These are phyloP conservation scores for Linyphia triangularis DNA, from an alignment of 2,888 invertebrate species.

Conservation along the genomic window DNA sequence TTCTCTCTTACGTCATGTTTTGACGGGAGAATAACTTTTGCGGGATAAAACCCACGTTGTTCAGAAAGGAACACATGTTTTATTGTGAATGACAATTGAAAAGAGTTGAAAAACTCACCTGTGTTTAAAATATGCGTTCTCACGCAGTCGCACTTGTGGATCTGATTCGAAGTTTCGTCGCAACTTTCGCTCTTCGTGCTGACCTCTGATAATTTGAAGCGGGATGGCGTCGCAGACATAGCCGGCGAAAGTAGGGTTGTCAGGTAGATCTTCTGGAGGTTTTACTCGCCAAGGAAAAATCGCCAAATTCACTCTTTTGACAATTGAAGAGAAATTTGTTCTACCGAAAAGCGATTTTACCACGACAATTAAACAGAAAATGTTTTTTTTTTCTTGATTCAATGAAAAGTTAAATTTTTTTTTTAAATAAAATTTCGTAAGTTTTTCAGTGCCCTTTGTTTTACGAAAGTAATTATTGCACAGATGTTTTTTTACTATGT, in stretches of 20 bases:
- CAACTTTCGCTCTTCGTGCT: constrained; percentile 11
- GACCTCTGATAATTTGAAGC: constrained; percentile 50
- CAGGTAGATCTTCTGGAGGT: not conserved
- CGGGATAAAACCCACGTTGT: not conserved
- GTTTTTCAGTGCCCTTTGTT: too few relatives aligned
- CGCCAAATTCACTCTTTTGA: constrained; percentile 20
- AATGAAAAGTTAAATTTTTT: too few relatives aligned
- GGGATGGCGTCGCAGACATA: constrained; percentile 58
- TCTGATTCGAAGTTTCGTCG: not conserved
- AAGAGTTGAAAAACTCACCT: constrained; percentile 31
- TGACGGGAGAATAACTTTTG: constrained; percentile 7
- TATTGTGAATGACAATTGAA: constrained; percentile 8
- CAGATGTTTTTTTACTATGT: too few relatives aligned
- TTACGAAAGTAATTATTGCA: too few relatives aligned
- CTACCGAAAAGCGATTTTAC: too few relatives aligned
- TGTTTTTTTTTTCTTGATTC: too few relatives aligned
- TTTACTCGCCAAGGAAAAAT: constrained; percentile 19
- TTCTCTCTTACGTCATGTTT: constrained; percentile 31
- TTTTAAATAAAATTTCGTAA: too few relatives aligned
- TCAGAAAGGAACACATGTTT: not conserved
- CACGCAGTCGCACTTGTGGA: too few relatives aligned
- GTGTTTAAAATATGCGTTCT: not conserved
- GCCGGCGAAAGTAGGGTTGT: constrained; percentile 58
- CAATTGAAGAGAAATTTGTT: too few relatives aligned
- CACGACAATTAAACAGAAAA: too few relatives aligned